A percentile compares a stretch with the other conserved stretches of the same genome.
Evolutionary conservation across 2,113 vertebrate genomes (phyloP).

Genomic region (Odocoileus hemionus): DNA sequence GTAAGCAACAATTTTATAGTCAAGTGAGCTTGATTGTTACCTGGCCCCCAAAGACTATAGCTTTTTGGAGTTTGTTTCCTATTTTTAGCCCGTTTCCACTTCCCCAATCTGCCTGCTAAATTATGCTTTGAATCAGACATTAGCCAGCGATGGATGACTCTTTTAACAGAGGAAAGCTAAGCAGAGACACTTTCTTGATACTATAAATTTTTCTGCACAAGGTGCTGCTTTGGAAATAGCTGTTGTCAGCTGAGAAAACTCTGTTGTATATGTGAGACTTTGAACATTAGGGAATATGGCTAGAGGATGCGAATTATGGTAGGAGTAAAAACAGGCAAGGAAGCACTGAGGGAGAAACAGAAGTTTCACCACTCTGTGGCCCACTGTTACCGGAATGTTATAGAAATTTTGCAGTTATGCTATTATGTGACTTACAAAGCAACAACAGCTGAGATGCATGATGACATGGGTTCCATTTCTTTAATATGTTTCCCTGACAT

Average conservation of each 20-base stretch:
- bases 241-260: background rate
- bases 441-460: background rate
- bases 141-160: background rate
- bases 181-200: background rate
- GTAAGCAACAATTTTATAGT: background rate
- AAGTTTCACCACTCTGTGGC: background rate
- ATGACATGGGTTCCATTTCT: background rate
- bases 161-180: background rate
- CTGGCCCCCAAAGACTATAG: background rate
- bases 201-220: background rate
- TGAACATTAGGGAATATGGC: background rate
- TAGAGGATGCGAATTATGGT: background rate
- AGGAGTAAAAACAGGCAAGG: background rate
- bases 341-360: background rate
- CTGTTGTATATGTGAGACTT: background rate
- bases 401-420: background rate
- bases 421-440: background rate
- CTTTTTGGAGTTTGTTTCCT: background rate
- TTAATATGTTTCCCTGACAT: background rate
- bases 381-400: background rate
- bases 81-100: background rate
- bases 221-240: background rate
- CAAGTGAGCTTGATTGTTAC: background rate
- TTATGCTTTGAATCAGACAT: background rate
- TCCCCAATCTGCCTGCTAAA: background rate